Base-by-base conservation (phyloP, 2,113 vertebrate species). In the Myotis lucifugus region DNA sequence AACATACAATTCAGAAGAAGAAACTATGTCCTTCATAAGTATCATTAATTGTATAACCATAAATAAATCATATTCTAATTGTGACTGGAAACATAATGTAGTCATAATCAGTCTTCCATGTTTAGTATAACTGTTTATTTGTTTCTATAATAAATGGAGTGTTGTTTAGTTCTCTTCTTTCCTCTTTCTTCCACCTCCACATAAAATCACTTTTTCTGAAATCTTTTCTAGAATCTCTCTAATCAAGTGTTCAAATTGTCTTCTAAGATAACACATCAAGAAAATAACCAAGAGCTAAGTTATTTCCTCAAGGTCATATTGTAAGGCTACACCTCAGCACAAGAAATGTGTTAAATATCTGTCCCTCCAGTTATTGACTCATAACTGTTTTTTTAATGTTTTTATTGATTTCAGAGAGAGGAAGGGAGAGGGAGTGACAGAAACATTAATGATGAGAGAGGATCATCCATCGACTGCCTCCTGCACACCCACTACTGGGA, bases 61-160 rank as follows among this genome's bases (percentile, higher is more conserved):
- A 92, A 70, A 78, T 85, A 88, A 90, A 77, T 84, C 32, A 66
- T 21, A 66, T 29, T 92, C 18, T 92, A 91, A 40, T 73, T 92
- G 19, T 88, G 27, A 64, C 34, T 85, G 10, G 61, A 78, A 56
- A 83, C 11, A 7, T 84, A 32, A 72, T 50, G 19, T 37, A 84
- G 12, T 48, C 17, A 73, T 77, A 88, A 40, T 69, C 14, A 42
- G 70, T 73, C 13, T 94, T 88, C 9, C 37, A 90, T 66, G 37
- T 67, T 54, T 66, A 72, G 4, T 7, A 56, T 50, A 70, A 34
- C 54, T 83, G 2, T 72, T 84, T 88, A n/a, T 83, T 93, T 54
- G 8, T 48, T 83, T 79, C 74, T 89, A 18, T 37, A 87, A 64
- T 70, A 81, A 91, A 5, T 66, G 1, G 5, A 79, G 6, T n/a